Percentiles rank a stretch among this genome's conserved stretches.
phyloP scores from a whole-genome alignment of 2,797 vertebrate genomes.

The Poeciliopsis turneri region DNA sequence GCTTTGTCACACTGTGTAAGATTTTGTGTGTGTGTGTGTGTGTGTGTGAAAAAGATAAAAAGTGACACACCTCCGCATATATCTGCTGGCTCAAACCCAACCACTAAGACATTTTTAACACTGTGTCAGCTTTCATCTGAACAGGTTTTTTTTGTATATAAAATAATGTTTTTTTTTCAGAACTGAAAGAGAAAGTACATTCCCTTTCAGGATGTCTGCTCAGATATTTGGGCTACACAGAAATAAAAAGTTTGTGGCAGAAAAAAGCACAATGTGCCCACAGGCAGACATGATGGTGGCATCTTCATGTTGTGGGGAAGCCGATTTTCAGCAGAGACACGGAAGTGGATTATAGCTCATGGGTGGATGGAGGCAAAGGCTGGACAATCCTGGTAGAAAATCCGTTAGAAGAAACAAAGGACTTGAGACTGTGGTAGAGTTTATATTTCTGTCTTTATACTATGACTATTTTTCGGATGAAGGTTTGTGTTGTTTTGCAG shows the following conservation, averaged over 20 bases:
- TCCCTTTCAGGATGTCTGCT: not conserved
- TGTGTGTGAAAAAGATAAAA: not conserved
- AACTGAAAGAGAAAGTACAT: not conserved
- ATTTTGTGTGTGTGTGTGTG: not conserved
- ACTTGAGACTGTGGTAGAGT: not conserved
- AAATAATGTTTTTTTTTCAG: not conserved
- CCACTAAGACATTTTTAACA: constrained; percentile 40
- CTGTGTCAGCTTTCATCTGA: constrained; percentile 44
- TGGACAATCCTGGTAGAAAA: not conserved
- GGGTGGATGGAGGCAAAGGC: not conserved
- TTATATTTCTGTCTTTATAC: not conserved
- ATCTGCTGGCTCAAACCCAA: constrained; percentile 30
- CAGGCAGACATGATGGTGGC: not conserved
- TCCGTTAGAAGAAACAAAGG: no score
- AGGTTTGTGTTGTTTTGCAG: constrained; percentile 30
- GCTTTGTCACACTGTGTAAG: constrained; percentile 12
- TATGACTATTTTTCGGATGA: constrained; percentile 2
- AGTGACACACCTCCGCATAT: constrained; percentile 22
- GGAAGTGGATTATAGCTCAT: not conserved
- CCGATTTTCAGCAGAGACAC: not conserved
- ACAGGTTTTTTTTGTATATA: constrained; percentile 9
- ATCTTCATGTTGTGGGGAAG: not conserved
- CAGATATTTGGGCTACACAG: not conserved
- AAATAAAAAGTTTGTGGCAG: not conserved
- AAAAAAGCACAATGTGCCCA: not conserved